These are phyloP conservation scores for Schizaphis graminum DNA, from an alignment of 2,888 invertebrate species.

Conservation along the genomic window DNA sequence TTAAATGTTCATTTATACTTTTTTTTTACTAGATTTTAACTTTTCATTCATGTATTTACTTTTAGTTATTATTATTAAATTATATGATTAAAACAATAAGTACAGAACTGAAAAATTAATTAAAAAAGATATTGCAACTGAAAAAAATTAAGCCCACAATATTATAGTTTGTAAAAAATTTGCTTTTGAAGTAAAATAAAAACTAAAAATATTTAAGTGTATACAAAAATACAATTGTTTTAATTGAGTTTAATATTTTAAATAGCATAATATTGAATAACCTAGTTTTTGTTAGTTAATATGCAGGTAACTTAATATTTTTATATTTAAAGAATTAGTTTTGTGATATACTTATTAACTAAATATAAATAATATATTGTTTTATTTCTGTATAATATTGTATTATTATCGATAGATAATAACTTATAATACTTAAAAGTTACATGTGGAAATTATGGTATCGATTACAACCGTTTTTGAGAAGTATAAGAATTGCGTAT, in stretches of 20 bases:
- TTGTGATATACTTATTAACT: not conserved
- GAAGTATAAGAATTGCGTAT: not conserved
- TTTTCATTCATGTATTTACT: not conserved
- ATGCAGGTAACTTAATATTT: not conserved
- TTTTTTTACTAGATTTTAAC: not conserved
- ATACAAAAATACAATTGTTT: not conserved
- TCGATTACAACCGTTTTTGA: not conserved
- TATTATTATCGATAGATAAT: not conserved
- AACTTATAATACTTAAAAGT: not conserved
- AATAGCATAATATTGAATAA: not conserved
- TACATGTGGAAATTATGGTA: not conserved
- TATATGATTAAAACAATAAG: conserved; percentile 2
- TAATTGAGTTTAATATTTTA: not conserved
- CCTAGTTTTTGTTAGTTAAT: not conserved
- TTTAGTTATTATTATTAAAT: conserved; percentile 5
- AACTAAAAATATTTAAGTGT: not conserved
- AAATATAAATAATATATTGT: not conserved
- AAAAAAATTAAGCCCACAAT: not conserved
- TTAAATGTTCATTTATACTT: not conserved
- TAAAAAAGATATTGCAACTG: not conserved
- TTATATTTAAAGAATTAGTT: not conserved
- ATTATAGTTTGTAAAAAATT: not conserved
- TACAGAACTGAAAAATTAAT: not conserved
- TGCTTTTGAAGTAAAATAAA: not conserved
- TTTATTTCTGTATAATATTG: too few relatives aligned